Evolutionary conservation across 2,113 vertebrate species (phyloP).

Genomic region (Onychostruthus taczanowskii): DNA sequence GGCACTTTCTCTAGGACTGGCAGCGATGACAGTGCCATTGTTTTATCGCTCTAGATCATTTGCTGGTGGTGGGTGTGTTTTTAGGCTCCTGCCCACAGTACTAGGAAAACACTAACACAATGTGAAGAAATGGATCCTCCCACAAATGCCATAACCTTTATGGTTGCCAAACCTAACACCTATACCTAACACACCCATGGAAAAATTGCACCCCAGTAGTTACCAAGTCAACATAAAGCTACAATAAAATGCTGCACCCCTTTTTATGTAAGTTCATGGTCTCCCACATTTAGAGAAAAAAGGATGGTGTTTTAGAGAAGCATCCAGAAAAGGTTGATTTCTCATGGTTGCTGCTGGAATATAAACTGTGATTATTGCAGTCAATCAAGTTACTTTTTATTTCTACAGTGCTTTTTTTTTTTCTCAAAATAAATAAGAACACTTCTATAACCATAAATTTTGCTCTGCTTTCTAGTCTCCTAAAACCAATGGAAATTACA

Average conservation of each 20-base stretch:
- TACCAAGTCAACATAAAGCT: not conserved
- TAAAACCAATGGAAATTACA: conserved; percentile 14
- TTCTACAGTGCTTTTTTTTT: not conserved
- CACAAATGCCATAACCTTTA: not conserved
- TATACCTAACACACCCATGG: not conserved
- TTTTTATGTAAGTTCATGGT: not conserved
- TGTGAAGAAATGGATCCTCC: not conserved
- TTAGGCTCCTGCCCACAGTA: not conserved
- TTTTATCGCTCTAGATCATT: not conserved
- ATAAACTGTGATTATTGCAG: not conserved
- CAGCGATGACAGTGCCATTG: not conserved
- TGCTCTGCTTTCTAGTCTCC: not conserved
- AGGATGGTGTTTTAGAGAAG: not conserved
- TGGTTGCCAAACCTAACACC: not conserved
- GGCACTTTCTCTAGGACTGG: not conserved
- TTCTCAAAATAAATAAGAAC: not conserved
- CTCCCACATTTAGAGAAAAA: not conserved
- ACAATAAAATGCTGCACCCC: not conserved
- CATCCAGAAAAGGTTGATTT: not conserved
- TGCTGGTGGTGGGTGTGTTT: not conserved
- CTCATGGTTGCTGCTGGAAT: not conserved
- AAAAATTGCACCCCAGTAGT: not conserved
- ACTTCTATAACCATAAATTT: not conserved
- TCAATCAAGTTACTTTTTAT: not conserved
- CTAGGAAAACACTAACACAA: not conserved